These are phyloP conservation scores for Phortica magna DNA, from an alignment of 2,888 invertebrate species.

Conservation along the genomic window DNA sequence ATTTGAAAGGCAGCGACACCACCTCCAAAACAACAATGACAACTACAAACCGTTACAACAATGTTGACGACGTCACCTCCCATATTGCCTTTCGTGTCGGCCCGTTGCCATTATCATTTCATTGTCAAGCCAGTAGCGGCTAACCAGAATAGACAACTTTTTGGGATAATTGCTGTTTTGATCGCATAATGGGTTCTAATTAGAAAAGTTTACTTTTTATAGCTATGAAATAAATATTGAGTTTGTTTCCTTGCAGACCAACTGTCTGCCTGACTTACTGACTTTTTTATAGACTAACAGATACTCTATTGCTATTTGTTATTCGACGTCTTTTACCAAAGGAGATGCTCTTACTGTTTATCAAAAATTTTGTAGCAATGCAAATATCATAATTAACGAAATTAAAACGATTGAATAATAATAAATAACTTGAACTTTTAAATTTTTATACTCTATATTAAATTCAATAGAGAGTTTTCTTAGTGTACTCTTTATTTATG, in stretches of 20 bases:
- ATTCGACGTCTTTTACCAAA: too few species aligned
- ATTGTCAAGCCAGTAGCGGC: background rate
- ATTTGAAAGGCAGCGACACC: constrained; percentile 52
- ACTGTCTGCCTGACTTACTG: background rate
- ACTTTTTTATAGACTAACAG: background rate
- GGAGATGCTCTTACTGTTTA: too few species aligned
- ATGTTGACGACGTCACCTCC: background rate
- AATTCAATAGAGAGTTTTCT: too few species aligned
- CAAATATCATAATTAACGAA: too few species aligned
- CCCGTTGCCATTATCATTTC: constrained; percentile 4
- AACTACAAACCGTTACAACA: background rate
- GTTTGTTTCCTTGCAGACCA: constrained; percentile 13
- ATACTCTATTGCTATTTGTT: background rate
- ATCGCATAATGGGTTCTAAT: constrained; percentile 76
- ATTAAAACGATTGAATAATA: too few species aligned
- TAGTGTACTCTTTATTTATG: too few species aligned
- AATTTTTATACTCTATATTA: too few species aligned
- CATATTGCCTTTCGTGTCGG: background rate
- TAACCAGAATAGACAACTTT: constrained; percentile 7
- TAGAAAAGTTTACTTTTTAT: constrained; percentile 71
- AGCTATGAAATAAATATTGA: constrained; percentile 56
- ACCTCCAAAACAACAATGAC: constrained; percentile 23
- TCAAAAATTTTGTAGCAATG: too few species aligned
- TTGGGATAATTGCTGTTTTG: constrained; percentile 72
- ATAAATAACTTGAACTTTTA: too few species aligned